Conservation (phyloP, 2,888 invertebrate species). For the Netelia virgata region DNA sequence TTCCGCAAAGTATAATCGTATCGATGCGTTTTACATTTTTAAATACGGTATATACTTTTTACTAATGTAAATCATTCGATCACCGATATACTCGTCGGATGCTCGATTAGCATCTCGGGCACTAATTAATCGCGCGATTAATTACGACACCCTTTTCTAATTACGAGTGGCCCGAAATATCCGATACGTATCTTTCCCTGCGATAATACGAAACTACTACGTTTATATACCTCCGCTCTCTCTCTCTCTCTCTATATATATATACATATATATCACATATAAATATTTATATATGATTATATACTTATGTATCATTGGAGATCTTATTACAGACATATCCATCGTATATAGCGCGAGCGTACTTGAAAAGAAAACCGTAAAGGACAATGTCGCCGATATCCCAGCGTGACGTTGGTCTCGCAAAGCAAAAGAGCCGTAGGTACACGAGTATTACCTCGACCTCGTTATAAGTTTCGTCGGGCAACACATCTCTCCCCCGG, state of each 20-base stretch:
- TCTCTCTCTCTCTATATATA: too few species aligned
- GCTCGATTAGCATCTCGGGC: not conserved
- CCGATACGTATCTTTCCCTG: conserved; percentile 26
- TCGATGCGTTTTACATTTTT: too few species aligned
- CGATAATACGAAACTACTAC: too few species aligned
- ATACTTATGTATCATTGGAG: not conserved
- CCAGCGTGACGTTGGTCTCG: not conserved
- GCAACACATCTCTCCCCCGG: conserved; percentile 36
- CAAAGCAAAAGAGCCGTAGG: conserved; percentile 1
- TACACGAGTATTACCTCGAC: conserved; percentile 52
- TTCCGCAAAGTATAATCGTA: not conserved
- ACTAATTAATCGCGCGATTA: conserved; percentile 16
- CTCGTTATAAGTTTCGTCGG: conserved; percentile 58
- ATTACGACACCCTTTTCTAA: not conserved
- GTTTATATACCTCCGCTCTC: not conserved
- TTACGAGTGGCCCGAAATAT: conserved; percentile 9
- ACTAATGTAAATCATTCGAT: too few species aligned
- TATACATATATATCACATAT: not conserved
- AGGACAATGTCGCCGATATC: conserved; percentile 40
- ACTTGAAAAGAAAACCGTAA: conserved; percentile 47
- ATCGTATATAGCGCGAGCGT: not conserved
- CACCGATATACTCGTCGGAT: too few species aligned
- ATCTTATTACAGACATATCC: not conserved
- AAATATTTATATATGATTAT: conserved; percentile 2
- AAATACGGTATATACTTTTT: too few species aligned